Base-by-base conservation (phyloP, 64 coral and sea anemone species). In the Acropora tenuis region DNA sequence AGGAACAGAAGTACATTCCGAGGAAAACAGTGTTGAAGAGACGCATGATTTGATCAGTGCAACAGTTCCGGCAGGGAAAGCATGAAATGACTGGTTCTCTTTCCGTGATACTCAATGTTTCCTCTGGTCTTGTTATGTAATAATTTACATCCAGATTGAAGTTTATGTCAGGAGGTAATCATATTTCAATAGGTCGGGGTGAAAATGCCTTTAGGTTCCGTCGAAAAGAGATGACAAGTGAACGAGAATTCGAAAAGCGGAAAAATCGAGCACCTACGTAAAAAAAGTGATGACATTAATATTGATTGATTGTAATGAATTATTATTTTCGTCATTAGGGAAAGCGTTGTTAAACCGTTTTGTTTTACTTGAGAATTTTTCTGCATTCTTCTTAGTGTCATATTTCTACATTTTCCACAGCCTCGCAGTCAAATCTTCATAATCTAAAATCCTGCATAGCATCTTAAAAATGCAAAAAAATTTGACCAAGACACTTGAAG, bases 171-270 rank as follows among this genome's bases (percentile, higher is more conserved):
- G 48, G 11, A 40, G 40, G 45, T n/a, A 16, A 48, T 9, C 44
- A 85, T 85, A 73, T 85, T 69, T 69, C 44, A 72, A 66, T 4
- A 63, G 79, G 79, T 45, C 63, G 72, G 17, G 52, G 8, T 2
- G 44, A n/a, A 6, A 50, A 18, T 48, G 7, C 4, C 15, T 6
- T 78, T 3, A 48, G 12, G 60, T 63, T 63, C 2, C 12, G 7
- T 15, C 8, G 47, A 11, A 48, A 76, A 44, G 41, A 46, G 13
- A 43, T 76, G 41, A 48, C 49, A 47, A 78, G 30, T 30, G 30
- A 30, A 30, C 30, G 30, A 30, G 30, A 30, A 30, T 30, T 30
- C 30, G 30, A 30, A 30, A 30, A 30, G 30, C 30, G 30, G 30
- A 30, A 30, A 30, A 30, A 30, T 30, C 30, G 30, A 30, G 30